Conservation (phyloP, 2,888 invertebrate species). For the Salpingus planirostris region DNA sequence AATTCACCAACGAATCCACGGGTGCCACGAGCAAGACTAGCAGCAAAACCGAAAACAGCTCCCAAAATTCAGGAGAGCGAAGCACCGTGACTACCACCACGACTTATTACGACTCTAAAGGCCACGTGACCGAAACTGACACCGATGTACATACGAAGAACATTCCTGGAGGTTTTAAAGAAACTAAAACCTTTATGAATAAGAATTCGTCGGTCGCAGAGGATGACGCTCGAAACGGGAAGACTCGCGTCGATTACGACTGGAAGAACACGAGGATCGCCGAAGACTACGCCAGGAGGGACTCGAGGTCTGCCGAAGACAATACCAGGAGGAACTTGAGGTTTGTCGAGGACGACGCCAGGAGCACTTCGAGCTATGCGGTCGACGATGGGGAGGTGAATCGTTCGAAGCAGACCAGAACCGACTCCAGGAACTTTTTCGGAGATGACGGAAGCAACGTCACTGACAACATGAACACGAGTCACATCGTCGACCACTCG, state of each 20-base stretch:
- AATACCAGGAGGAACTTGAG: no score
- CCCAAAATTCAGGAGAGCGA: constrained; percentile 6
- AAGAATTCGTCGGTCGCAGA: not conserved
- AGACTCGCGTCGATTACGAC: no score
- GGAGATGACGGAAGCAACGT: constrained; percentile 6
- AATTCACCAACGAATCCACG: constrained; percentile 39
- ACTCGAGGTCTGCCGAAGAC: no score
- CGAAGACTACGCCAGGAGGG: no score
- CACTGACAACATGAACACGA: not conserved
- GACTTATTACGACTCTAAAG: constrained; percentile 38
- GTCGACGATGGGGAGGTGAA: not conserved
- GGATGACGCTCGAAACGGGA: not conserved
- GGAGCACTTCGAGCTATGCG: not conserved
- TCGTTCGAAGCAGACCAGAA: not conserved
- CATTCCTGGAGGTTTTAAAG: constrained; percentile 13
- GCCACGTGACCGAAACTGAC: constrained; percentile 34
- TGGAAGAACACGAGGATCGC: no score
- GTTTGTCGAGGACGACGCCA: no score
- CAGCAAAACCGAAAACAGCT: constrained; percentile 7
- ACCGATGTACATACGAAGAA: constrained; percentile 30
- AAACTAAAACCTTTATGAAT: no score
- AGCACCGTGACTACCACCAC: constrained; percentile 31
- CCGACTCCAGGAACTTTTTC: constrained; percentile 11
- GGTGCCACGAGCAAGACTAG: constrained; percentile 20
- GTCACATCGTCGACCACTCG: no score